Evolutionary conservation across 1,140 invertebrate species (phyloP).

Genomic region (Ceratosolen solmsi): DNA sequence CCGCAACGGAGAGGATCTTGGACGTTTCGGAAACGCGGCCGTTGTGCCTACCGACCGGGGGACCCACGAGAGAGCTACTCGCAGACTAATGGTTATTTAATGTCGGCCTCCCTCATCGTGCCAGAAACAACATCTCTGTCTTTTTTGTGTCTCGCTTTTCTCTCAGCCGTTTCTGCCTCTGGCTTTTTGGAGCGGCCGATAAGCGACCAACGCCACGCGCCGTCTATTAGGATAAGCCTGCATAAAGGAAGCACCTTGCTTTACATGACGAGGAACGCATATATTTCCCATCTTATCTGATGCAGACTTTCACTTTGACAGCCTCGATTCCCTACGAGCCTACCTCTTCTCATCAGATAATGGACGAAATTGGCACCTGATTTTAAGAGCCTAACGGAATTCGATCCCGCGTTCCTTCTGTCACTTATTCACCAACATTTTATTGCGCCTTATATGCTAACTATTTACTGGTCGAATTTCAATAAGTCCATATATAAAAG

Average conservation of each 20-base stretch:
- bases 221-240: slow-evolving; percentile 28
- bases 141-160: slow-evolving; percentile 16
- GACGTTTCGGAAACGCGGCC: slow-evolving; percentile 53
- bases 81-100: slow-evolving; percentile 56
- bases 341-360: slow-evolving; percentile 36
- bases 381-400: slow-evolving; percentile 46
- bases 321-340: slow-evolving; percentile 20
- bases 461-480: neutral
- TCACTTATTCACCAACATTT: neutral
- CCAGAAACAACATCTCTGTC: slow-evolving; percentile 54
- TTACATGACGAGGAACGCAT: slow-evolving; percentile 8
- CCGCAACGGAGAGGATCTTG: slow-evolving; percentile 37
- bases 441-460: neutral
- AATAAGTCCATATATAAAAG: neutral
- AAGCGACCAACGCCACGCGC: slow-evolving; percentile 38
- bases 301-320: slow-evolving; percentile 46
- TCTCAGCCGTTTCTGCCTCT: neutral
- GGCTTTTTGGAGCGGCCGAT: slow-evolving; percentile 6
- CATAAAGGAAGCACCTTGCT: slow-evolving; percentile 20
- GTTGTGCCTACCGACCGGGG: neutral
- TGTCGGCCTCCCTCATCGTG: slow-evolving; percentile 41
- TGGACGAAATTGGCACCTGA: slow-evolving; percentile 32
- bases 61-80: slow-evolving; percentile 40
- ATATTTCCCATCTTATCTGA: slow-evolving; percentile 46
- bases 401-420: slow-evolving; percentile 15